Evolutionary conservation across 2,797 vertebrate species (phyloP), one percentile per base, ranked within the genome.

Genomic region (Pangasius larnaudii): DNA sequence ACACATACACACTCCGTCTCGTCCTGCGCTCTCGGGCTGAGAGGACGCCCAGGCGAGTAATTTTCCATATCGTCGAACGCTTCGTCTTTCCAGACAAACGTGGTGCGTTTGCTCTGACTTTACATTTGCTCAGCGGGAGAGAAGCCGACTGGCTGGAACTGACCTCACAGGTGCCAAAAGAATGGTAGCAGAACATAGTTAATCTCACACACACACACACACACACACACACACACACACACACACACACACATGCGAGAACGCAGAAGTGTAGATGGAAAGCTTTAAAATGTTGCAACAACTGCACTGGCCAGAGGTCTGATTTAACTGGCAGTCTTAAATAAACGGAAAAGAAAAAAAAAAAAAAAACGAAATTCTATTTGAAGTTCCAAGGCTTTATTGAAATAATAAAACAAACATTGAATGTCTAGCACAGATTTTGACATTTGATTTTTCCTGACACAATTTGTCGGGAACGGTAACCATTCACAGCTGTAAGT

Each of bases 141-240:
- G 36, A 61, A 8, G 18, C 18, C 51, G n/a, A 83, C 3, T 1
- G 46, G 42, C 42, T 75, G 69, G 94, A 94, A 93, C 92, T 94
- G 94, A 95, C 94, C 94, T 95, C 94, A 95, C 95, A 94, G 94
- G 92, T 91, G 91, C 92, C 92, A 89, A 89, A 92, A 88, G 74
- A 87, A 75, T 90, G 87, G 80, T 87, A 88, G 90, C 71, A 72
- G 78, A 90, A 88, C 79, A n/a, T 7, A 85, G 39, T 78, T 84
- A 65, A 74, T 59, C 75, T 53, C 65, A 24, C 63, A 14, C 61
- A 14, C 24, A 27, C 39, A 49, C 63, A 67, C 30, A 16, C 42
- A 42, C 33, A 36, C 33, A 36, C 2, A 36, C 33, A 36, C 33
- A 36, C 33, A 36, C 42, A 46, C 42, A 46, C 42, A 9, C 24